Evolutionary conservation across 2,113 vertebrate genomes (phyloP).

Genomic region (Hipposideros armiger): DNA sequence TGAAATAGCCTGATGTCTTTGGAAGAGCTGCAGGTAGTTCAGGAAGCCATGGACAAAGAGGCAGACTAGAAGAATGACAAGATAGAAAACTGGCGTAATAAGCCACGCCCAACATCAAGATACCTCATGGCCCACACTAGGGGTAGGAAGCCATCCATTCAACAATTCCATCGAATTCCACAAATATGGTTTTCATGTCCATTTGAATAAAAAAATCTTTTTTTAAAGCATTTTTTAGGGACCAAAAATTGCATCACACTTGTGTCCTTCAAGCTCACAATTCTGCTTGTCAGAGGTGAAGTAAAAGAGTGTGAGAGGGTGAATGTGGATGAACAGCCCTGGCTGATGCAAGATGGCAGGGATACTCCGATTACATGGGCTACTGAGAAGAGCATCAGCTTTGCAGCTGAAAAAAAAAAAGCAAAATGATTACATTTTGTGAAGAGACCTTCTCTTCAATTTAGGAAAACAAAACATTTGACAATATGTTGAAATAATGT

Average conservation of each 20-base stretch:
- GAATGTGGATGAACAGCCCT: background rate
- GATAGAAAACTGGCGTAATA: too few species aligned
- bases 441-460: constrained; percentile 75
- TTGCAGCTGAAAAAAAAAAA: background rate
- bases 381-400: background rate
- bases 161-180: background rate
- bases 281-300: background rate
- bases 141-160: accelerated
- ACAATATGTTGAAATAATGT: constrained; percentile 78
- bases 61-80: background rate
- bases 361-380: too few species aligned
- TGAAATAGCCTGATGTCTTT: background rate
- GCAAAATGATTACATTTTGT: background rate
- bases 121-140: accelerated
- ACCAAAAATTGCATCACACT: background rate
- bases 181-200: background rate
- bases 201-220: background rate
- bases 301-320: too few species aligned
- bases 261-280: background rate
- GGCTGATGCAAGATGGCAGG: accelerated
- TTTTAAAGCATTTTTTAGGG: background rate
- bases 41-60: background rate
- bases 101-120: accelerated
- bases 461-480: constrained; percentile 72
- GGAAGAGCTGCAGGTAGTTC: background rate